Conservation (phyloP, 2,888 invertebrate species). For the Calephelis perditalis region DNA sequence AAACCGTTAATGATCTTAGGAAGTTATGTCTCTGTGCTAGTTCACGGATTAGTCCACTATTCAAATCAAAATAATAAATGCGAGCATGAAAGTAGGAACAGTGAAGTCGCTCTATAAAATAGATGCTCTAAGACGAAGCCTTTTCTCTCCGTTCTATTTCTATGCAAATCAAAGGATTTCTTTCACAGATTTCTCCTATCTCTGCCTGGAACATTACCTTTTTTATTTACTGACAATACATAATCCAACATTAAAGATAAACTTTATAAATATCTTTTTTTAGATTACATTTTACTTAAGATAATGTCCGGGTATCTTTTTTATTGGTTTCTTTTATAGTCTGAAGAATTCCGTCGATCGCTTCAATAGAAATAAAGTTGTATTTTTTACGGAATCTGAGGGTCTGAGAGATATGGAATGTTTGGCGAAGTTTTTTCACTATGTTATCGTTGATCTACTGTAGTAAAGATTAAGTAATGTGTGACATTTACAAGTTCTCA, state of each 20-base stretch:
- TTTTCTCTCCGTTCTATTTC: background rate
- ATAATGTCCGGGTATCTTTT: background rate
- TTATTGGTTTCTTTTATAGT: conserved; percentile 1
- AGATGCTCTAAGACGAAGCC: background rate
- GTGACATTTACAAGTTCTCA: background rate
- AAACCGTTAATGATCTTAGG: no score
- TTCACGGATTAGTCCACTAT: no score
- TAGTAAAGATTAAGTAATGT: background rate
- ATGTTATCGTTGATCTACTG: background rate
- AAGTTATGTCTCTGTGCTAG: no score
- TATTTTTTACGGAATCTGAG: background rate
- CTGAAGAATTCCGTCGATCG: background rate
- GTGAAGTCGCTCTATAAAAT: background rate
- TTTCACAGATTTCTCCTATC: conserved; percentile 3
- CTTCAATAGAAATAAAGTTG: conserved; percentile 2
- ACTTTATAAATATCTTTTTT: background rate
- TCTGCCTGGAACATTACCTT: conserved; percentile 3
- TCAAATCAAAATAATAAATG: no score
- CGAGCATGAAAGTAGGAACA: no score
- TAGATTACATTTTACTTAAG: conserved; percentile 3
- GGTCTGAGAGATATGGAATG: background rate
- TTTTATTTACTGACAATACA: conserved; percentile 11
- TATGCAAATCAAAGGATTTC: conserved; percentile 13
- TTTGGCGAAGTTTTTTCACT: background rate
- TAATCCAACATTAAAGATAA: conserved; percentile 6